Percentiles rank a stretch among this genome's conserved stretches.
phyloP scores from a whole-genome alignment of 2,797 vertebrate genomes.

The Phrynocephalus guinanensis region DNA sequence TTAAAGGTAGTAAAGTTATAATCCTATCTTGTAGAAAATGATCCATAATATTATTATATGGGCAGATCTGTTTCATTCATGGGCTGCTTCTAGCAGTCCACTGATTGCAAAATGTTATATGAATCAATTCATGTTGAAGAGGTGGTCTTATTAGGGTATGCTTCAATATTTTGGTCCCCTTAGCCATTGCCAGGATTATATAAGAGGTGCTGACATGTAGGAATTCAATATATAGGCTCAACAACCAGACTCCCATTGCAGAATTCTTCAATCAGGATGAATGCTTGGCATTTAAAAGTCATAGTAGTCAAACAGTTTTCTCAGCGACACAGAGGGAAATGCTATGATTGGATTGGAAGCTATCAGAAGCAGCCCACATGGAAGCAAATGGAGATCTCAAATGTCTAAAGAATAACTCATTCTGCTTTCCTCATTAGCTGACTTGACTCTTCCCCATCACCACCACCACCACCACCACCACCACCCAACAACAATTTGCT shows the following conservation, averaged over 20 bases:
- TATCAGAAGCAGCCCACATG: not conserved
- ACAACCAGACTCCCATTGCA: conserved; percentile 21
- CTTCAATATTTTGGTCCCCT: not conserved
- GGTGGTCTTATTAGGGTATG: not conserved
- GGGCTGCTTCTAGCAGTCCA: not conserved
- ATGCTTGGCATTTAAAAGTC: conserved; percentile 4
- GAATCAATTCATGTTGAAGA: conserved; percentile 31
- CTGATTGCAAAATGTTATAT: conserved; percentile 23
- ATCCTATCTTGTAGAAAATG: not conserved
- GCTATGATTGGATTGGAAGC: not conserved
- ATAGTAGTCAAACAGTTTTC: conserved; percentile 12
- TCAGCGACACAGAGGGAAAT: not conserved
- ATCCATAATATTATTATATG: conserved; percentile 3
- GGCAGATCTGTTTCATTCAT: conserved; percentile 18
- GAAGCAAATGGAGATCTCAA: not conserved
- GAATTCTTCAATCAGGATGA: conserved; percentile 35
- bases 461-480: no score
- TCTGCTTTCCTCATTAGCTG: conserved; percentile 8
- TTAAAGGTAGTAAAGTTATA: not conserved
- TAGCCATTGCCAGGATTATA: conserved; percentile 45
- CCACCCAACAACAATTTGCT: not conserved
- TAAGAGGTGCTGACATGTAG: conserved; percentile 16
- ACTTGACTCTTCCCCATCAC: not conserved
- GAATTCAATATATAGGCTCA: conserved; percentile 37
- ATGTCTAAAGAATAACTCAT: not conserved